A percentile compares a stretch with the other conserved stretches of the same genome.
These are phyloP conservation scores for Ptychochromis oligacanthus DNA, from an alignment of 2,113 vertebrate species.

Conservation along the genomic window DNA sequence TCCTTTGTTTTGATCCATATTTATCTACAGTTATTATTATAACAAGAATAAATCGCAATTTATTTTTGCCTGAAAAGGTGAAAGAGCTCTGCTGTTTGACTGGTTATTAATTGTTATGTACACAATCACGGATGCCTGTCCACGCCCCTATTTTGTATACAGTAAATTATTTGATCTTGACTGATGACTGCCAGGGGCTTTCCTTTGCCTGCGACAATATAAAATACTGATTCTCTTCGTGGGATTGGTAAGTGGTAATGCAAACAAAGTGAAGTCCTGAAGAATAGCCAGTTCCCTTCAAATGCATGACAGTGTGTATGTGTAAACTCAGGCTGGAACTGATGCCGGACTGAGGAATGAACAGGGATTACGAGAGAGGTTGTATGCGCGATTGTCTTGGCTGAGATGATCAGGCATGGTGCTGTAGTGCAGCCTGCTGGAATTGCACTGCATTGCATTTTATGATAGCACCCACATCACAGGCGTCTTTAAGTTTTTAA, in stretches of 20 bases:
- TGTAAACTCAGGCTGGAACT: not conserved
- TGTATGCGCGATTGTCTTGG: not conserved
- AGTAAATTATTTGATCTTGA: slow-evolving; percentile 21
- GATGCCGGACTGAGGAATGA: not conserved
- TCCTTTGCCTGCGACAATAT: not conserved
- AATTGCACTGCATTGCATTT: slow-evolving; percentile 17
- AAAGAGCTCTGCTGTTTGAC: not conserved
- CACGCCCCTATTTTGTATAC: not conserved
- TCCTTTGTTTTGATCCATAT: not conserved
- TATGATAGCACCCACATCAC: not conserved
- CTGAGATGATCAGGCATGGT: not conserved
- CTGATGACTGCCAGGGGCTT: slow-evolving; percentile 5
- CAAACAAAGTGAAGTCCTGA: slow-evolving; percentile 18
- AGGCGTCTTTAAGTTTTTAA: not conserved
- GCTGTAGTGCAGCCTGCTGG: slow-evolving; percentile 55
- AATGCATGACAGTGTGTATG: not conserved
- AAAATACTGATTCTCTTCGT: slow-evolving; percentile 19
- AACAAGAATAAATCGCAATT: not conserved
- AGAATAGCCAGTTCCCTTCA: not conserved
- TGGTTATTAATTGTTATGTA: not conserved
- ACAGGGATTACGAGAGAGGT: not conserved
- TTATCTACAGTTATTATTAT: not conserved
- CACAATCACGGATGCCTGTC: not conserved
- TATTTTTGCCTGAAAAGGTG: not conserved
- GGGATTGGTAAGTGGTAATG: slow-evolving; percentile 31